phyloP scores from a whole-genome alignment of 1,140 invertebrate genomes.

The Oscheius sp. region DNA sequence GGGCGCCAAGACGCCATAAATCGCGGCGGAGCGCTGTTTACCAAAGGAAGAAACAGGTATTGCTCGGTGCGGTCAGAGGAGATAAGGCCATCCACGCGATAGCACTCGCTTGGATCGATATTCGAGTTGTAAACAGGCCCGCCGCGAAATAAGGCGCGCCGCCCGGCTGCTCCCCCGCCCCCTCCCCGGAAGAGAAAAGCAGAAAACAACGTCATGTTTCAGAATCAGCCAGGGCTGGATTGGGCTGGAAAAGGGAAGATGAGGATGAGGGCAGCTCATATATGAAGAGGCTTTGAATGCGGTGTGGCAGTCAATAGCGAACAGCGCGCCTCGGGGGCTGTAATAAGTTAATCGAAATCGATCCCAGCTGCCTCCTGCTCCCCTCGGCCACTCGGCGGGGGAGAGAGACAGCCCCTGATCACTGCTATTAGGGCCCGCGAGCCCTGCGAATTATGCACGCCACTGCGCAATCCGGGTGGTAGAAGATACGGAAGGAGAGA shows the following conservation, averaged over 20 bases:
- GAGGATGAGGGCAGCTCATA: neutral
- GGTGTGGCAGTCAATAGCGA: conserved; percentile 10
- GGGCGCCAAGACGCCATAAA: too few species aligned
- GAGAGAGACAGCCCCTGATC: neutral
- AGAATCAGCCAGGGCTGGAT: too few species aligned
- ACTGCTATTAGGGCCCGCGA: neutral
- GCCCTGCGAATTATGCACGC: neutral
- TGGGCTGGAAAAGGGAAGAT: neutral
- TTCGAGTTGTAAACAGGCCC: too few species aligned
- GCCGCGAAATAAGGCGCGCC: too few species aligned
- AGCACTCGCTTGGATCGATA: too few species aligned
- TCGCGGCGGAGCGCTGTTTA: too few species aligned
- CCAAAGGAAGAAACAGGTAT: too few species aligned
- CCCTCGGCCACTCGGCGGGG: neutral
- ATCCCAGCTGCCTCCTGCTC: conserved; percentile 6
- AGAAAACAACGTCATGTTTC: too few species aligned
- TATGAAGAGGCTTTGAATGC: conserved; percentile 9
- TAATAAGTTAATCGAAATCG: conserved; percentile 14
- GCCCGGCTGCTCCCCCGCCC: too few species aligned
- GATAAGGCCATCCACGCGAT: too few species aligned
- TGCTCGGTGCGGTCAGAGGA: too few species aligned
- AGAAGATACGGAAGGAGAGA: neutral
- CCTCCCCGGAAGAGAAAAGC: too few species aligned
- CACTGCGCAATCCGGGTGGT: neutral
- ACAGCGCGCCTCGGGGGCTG: conserved; percentile 11